Conservation (phyloP, 2,113 vertebrate genomes). For the Hypanus sabinus region DNA sequence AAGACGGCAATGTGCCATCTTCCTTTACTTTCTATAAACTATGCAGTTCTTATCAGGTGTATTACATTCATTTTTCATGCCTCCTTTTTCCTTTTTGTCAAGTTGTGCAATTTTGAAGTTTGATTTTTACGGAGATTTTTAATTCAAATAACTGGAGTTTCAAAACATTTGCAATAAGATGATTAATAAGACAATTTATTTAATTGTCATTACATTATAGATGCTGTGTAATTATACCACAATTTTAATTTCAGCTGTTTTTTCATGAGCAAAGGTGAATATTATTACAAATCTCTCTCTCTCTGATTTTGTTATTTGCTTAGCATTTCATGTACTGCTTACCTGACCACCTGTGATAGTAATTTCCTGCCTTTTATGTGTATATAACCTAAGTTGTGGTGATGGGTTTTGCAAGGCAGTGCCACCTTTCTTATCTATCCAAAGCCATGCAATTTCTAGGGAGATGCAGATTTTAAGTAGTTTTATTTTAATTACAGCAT, state of each 20-base stretch:
- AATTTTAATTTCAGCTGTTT: neutral
- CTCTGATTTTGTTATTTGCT: neutral
- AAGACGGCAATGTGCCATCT: no score
- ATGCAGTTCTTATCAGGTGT: neutral
- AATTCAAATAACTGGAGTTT: neutral
- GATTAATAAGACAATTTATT: neutral
- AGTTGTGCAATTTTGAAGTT: neutral
- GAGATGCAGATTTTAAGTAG: neutral
- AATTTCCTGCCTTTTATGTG: no score
- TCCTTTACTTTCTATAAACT: neutral
- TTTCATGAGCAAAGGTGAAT: neutral
- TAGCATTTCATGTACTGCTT: neutral
- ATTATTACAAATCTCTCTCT: slow-evolving; percentile 7
- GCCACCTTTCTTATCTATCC: neutral
- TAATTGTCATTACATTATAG: neutral
- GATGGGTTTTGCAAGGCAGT: neutral
- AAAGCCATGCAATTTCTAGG: neutral
- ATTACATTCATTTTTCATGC: neutral
- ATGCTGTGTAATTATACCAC: neutral
- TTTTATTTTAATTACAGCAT: neutral
- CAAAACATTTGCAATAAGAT: neutral
- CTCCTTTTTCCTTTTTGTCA: neutral
- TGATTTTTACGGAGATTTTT: neutral
- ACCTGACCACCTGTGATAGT: neutral
- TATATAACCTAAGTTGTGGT: neutral